Percentiles rank a stretch among this genome's conserved stretches.
Evolutionary conservation across 23 tunicate genomes (phyloP).

Genomic region (Oikopleura albicans): DNA sequence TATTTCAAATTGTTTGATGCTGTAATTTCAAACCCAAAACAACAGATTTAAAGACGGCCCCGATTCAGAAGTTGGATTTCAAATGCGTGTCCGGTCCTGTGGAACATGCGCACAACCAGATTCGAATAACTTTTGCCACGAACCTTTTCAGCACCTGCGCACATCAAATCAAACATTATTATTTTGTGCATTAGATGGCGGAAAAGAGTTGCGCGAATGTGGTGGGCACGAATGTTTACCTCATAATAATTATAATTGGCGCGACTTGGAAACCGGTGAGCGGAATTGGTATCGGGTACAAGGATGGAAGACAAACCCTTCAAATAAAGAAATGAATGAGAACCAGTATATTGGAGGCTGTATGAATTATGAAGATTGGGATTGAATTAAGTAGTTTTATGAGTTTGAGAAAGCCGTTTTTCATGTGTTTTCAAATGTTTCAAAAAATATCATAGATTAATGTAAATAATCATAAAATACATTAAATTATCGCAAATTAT

Average conservation of each 20-base stretch:
- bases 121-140: background rate
- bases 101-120: background rate
- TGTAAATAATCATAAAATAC: too few relatives aligned
- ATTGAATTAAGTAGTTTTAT: too few relatives aligned
- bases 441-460: too few relatives aligned
- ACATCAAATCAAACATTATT: background rate
- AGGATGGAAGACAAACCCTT: background rate
- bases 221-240: background rate
- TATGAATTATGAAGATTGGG: too few relatives aligned
- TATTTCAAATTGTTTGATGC: too few relatives aligned
- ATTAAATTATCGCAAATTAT: too few relatives aligned
- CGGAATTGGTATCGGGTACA: background rate
- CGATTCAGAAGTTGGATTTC: background rate
- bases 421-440: too few relatives aligned
- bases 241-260: background rate
- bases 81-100: background rate
- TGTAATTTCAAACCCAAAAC: too few relatives aligned
- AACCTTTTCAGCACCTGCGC: too few relatives aligned
- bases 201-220: background rate
- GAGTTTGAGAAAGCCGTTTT: too few relatives aligned
- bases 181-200: background rate
- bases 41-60: too few relatives aligned
- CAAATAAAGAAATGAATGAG: background rate
- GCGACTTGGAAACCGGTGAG: background rate
- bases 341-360: background rate